Evolutionary conservation across 2,113 vertebrate genomes (phyloP).

Genomic region (Excalfactoria chinensis): DNA sequence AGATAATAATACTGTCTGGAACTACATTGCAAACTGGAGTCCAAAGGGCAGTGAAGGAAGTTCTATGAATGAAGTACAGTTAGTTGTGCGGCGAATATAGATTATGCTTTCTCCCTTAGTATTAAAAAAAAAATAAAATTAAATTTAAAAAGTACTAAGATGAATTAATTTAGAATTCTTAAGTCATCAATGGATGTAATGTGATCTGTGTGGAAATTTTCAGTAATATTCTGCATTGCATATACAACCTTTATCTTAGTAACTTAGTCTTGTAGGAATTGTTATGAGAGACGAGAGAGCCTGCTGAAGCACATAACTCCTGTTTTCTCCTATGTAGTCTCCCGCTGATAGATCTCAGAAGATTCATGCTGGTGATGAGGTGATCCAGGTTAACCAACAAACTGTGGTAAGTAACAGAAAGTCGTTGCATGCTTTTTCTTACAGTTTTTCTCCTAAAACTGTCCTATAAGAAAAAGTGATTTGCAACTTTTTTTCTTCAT

Average conservation of each 20-base stretch:
- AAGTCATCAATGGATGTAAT: not conserved
- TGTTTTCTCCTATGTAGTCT: conserved; percentile 81
- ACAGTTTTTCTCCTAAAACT: not conserved
- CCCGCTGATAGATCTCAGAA: conserved; percentile 93
- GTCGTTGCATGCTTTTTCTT: not conserved
- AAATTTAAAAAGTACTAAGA: not conserved
- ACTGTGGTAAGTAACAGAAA: conserved; percentile 89
- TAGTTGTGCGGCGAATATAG: not conserved
- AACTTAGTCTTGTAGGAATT: not conserved
- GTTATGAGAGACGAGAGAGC: not conserved
- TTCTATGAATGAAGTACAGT: not conserved
- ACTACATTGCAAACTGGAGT: not conserved
- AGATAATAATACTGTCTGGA: not conserved
- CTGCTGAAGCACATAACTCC: not conserved
- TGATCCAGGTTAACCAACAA: conserved; percentile 93
- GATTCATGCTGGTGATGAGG: conserved; percentile 97
- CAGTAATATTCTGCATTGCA: not conserved
- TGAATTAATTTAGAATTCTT: not conserved
- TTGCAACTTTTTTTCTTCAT: not conserved
- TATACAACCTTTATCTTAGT: not conserved
- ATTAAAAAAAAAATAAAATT: not conserved
- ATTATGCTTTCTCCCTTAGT: not conserved
- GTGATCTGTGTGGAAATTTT: not conserved
- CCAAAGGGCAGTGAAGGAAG: not conserved
- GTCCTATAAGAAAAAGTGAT: not conserved